Conservation (phyloP, 2,797 vertebrate species). For the Furcifer pardalis region DNA sequence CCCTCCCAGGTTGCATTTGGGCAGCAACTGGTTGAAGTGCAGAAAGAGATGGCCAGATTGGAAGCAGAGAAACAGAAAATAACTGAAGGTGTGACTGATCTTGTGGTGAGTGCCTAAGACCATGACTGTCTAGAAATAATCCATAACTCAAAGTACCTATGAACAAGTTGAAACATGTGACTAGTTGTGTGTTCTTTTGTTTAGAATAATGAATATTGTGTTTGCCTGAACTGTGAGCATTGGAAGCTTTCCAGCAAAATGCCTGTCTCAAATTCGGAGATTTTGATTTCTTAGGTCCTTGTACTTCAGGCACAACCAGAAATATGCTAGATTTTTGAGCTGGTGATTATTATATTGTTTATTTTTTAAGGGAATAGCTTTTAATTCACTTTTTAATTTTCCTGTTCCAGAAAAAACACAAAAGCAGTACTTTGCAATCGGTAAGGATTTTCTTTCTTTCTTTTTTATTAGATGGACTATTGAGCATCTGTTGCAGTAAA, state of each 20-base stretch:
- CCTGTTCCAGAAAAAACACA: conserved; percentile 67
- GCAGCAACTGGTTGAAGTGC: conserved; percentile 79
- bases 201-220: not conserved
- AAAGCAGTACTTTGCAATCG: conserved; percentile 69
- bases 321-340: not conserved
- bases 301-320: not conserved
- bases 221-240: not conserved
- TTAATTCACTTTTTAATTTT: not conserved
- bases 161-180: not conserved
- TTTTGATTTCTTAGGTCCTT: not conserved
- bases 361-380: not conserved
- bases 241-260: not conserved
- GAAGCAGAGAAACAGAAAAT: conserved; percentile 79
- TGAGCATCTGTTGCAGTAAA: not conserved
- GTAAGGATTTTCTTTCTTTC: conserved; percentile 69
- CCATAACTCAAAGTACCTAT: not conserved
- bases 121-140: no score
- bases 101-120: conserved; percentile 80
- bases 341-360: not conserved
- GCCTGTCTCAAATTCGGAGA: not conserved
- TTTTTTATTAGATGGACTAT: not conserved
- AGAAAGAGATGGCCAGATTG: conserved; percentile 75
- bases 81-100: conserved; percentile 69
- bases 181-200: not conserved
- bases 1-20: conserved; percentile 80